Evolutionary conservation across 2,113 vertebrate genomes (phyloP).

Genomic region (Dascyllus trimaculatus): DNA sequence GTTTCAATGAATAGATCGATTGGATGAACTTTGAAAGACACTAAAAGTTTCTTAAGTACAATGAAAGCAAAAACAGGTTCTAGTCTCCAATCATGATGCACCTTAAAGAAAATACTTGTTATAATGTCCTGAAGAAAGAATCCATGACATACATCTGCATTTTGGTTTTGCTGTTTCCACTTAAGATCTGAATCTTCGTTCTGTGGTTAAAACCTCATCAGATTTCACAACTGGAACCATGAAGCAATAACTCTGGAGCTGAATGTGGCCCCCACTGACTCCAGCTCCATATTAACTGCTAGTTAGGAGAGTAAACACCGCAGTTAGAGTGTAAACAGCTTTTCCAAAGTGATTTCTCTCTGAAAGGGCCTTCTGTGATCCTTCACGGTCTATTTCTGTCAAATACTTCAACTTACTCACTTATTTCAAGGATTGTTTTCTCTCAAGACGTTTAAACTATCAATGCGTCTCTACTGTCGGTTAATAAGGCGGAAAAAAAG

Average conservation of each 20-base stretch:
- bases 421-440: background rate
- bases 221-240: background rate
- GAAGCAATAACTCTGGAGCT: background rate
- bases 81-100: no score
- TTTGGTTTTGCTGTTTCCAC: background rate
- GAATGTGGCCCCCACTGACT: background rate
- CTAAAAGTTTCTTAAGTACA: no score
- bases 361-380: slow-evolving; percentile 8
- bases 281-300: background rate
- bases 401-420: background rate
- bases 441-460: background rate
- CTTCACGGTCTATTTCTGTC: background rate
- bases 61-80: no score
- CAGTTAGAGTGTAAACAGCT: slow-evolving; percentile 23
- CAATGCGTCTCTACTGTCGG: background rate
- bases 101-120: no score
- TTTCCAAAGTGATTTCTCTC: slow-evolving; percentile 31
- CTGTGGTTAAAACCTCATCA: background rate
- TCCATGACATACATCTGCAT: background rate
- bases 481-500: background rate
- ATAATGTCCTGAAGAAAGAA: no score
- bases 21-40: background rate
- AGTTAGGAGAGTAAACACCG: slow-evolving; percentile 10
- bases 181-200: background rate
- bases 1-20: background rate